Evolutionary conservation across 2,113 vertebrate genomes (phyloP).

Genomic region (Accipiter virgatus): DNA sequence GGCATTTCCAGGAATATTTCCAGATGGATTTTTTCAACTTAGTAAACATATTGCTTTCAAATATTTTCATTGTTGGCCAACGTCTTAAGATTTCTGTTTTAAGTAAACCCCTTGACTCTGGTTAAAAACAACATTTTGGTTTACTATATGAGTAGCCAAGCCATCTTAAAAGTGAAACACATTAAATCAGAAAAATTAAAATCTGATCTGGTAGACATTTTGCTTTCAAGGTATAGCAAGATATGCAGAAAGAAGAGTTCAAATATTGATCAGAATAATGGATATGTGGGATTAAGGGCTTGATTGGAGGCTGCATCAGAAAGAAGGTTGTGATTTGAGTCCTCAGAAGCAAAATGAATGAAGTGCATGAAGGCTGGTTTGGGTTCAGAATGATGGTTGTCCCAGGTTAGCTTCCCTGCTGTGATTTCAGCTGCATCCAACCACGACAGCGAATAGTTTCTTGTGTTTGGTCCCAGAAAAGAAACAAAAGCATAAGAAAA

Average conservation of each 20-base stretch:
- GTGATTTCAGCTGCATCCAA: background rate
- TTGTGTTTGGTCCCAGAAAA: background rate
- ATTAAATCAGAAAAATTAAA: background rate
- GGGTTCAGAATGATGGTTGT: background rate
- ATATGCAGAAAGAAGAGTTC: background rate
- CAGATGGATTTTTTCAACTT: background rate
- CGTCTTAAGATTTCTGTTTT: background rate
- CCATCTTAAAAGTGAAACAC: background rate
- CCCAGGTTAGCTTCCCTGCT: background rate
- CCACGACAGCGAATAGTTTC: background rate
- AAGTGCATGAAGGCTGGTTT: background rate
- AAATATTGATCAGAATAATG: background rate
- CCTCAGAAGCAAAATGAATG: background rate
- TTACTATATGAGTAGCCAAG: background rate
- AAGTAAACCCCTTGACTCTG: background rate
- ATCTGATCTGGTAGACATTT: background rate
- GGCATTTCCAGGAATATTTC: constrained; percentile 22
- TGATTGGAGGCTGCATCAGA: background rate
- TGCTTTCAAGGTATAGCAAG: background rate
- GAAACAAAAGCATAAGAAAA: background rate
- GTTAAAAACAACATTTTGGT: background rate
- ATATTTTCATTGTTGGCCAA: background rate
- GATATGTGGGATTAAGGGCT: background rate
- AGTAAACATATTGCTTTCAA: background rate
- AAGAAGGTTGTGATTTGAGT: background rate